Percentiles rank a stretch among this genome's conserved stretches.
Evolutionary conservation across 1,140 invertebrate species (phyloP).

Genomic region (Berghia stephanieae): DNA sequence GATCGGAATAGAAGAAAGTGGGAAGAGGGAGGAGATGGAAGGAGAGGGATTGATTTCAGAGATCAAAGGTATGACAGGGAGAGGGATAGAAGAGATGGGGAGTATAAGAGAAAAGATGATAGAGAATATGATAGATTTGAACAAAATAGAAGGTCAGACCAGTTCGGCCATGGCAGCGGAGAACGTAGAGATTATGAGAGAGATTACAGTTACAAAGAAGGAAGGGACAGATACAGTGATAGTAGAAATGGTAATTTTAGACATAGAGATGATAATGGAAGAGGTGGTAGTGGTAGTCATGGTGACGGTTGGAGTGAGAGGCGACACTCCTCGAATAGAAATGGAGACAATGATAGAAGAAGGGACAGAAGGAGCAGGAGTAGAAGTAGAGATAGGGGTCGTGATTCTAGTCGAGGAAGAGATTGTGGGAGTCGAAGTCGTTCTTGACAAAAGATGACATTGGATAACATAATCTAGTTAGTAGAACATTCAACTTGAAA

Average conservation of each 20-base stretch:
- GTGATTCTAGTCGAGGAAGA: constrained; percentile 13
- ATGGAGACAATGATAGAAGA: not conserved
- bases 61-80: no score
- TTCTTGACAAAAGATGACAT: no score
- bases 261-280: constrained; percentile 15
- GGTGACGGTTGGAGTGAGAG: not conserved
- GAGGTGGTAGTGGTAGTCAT: not conserved
- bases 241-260: not conserved
- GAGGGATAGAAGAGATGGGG: constrained; percentile 3
- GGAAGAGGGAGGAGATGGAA: constrained; percentile 44
- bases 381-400: constrained; percentile 21
- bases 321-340: constrained; percentile 4
- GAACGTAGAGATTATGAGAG: not conserved
- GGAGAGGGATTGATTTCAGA: no score
- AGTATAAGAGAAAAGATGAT: not conserved
- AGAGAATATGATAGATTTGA: no score
- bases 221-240: not conserved
- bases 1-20: constrained; percentile 31
- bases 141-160: no score
- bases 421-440: no score
- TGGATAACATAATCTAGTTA: no score
- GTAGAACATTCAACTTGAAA: no score
- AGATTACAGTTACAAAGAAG: not conserved
- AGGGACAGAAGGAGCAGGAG: constrained; percentile 12
- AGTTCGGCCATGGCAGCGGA: no score